phyloP scores from a whole-genome alignment of 2,797 vertebrate genomes.

The Oreonectes daqikongensis region DNA sequence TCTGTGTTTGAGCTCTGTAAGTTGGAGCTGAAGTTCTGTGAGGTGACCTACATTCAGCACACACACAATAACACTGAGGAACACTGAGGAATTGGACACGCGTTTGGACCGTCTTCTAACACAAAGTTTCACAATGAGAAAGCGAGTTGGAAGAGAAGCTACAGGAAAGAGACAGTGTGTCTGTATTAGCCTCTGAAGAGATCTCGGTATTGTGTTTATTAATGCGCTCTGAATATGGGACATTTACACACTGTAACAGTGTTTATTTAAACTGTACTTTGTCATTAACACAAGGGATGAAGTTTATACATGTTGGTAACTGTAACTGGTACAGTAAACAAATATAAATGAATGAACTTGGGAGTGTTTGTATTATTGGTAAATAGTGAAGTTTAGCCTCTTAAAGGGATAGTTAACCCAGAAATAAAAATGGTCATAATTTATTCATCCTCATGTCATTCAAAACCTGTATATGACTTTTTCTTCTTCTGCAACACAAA shows the following conservation, averaged over 20 bases:
- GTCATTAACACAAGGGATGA: neutral
- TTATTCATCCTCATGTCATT: too few species aligned
- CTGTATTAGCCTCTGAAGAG: constrained; percentile 16
- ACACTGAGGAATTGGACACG: constrained; percentile 4
- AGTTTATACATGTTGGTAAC: neutral
- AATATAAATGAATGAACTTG: too few species aligned
- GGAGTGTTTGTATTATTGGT: too few species aligned
- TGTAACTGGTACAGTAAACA: too few species aligned
- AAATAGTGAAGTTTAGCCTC: too few species aligned
- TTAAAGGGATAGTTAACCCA: neutral
- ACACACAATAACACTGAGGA: constrained; percentile 4
- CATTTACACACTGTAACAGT: too few species aligned
- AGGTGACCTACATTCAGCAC: constrained; percentile 38
- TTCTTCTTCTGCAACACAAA: too few species aligned
- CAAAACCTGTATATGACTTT: too few species aligned
- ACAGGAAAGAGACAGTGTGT: constrained; percentile 24
- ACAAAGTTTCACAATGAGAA: constrained; percentile 2
- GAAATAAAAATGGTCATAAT: too few species aligned
- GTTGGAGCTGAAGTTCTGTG: constrained; percentile 1
- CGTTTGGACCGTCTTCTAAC: constrained; percentile 20
- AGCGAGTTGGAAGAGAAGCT: constrained; percentile 9
- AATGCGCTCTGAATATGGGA: neutral
- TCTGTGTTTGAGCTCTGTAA: constrained; percentile 5
- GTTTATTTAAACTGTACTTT: neutral
- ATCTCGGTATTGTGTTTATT: neutral